Conservation (phyloP, 2,113 vertebrate species). For the Gallinago media region DNA sequence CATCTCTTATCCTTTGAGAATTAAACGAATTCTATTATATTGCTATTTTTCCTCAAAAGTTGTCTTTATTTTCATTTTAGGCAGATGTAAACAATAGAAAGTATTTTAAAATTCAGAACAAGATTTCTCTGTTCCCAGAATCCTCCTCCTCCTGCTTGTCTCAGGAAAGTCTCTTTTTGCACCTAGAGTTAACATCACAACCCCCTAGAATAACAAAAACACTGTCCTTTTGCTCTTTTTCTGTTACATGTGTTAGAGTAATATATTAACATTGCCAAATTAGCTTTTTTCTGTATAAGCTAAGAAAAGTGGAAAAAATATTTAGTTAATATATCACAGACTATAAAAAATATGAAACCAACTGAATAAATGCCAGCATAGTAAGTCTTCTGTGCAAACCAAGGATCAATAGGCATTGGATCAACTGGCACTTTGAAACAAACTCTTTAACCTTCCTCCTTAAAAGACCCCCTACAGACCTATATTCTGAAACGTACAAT, state of each 20-base stretch:
- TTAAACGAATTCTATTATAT: background rate
- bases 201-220: background rate
- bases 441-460: background rate
- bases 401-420: background rate
- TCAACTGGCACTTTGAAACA: background rate
- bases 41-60: background rate
- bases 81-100: background rate
- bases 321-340: background rate
- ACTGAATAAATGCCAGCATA: background rate
- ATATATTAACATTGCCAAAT: background rate
- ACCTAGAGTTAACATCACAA: background rate
- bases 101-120: background rate
- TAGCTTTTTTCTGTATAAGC: background rate
- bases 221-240: background rate
- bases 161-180: background rate
- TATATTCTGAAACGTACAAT: constrained; percentile 21
- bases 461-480: background rate
- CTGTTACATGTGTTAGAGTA: background rate
- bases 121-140: background rate
- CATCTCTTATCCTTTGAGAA: background rate
- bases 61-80: background rate
- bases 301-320: background rate
- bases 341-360: background rate
- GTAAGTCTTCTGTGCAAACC: background rate
- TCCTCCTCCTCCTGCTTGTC: background rate